Evolutionary conservation across 2,797 vertebrate genomes (phyloP).

Genomic region (Sebastiscus tertius): DNA sequence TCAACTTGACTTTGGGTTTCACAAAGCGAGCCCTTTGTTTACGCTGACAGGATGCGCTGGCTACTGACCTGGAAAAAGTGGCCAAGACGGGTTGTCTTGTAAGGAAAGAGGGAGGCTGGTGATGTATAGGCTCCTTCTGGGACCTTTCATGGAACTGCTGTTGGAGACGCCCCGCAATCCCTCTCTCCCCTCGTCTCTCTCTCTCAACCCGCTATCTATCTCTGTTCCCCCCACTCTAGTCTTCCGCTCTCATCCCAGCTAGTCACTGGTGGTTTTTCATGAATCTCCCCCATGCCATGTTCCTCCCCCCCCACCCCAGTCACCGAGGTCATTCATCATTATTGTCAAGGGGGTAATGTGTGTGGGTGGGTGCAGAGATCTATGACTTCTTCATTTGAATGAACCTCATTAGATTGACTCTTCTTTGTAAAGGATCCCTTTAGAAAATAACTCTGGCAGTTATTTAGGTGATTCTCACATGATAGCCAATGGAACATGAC

Average conservation of each 20-base stretch:
- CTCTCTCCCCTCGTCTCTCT: slow-evolving; percentile 70
- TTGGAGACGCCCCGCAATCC: slow-evolving; percentile 75
- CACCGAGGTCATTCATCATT: slow-evolving; percentile 83
- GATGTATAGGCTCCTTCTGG: slow-evolving; percentile 83
- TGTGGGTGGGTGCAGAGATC: slow-evolving; percentile 83
- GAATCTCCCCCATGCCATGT: slow-evolving; percentile 71
- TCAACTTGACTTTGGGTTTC: slow-evolving; percentile 88
- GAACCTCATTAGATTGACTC: slow-evolving; percentile 85
- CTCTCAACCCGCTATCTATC: slow-evolving; percentile 71
- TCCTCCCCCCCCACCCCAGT: slow-evolving; percentile 63
- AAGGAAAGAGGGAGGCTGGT: slow-evolving; percentile 76
- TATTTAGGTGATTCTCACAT: slow-evolving; percentile 81
- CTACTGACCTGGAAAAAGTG: slow-evolving; percentile 89
- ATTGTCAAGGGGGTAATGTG: slow-evolving; percentile 84
- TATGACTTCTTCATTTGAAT: slow-evolving; percentile 84
- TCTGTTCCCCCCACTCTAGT: slow-evolving; percentile 61
- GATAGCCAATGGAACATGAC: slow-evolving; percentile 80
- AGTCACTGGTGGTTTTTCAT: slow-evolving; percentile 81
- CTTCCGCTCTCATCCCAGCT: slow-evolving; percentile 68
- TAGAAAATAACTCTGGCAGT: slow-evolving; percentile 82
- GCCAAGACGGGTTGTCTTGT: slow-evolving; percentile 86
- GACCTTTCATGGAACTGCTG: slow-evolving; percentile 76
- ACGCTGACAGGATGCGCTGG: slow-evolving; percentile 86
- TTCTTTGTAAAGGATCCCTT: slow-evolving; percentile 83
- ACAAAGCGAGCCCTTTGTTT: slow-evolving; percentile 86